Base-by-base conservation (phyloP, 1,140 invertebrate species). In the Orius laevigatus region DNA sequence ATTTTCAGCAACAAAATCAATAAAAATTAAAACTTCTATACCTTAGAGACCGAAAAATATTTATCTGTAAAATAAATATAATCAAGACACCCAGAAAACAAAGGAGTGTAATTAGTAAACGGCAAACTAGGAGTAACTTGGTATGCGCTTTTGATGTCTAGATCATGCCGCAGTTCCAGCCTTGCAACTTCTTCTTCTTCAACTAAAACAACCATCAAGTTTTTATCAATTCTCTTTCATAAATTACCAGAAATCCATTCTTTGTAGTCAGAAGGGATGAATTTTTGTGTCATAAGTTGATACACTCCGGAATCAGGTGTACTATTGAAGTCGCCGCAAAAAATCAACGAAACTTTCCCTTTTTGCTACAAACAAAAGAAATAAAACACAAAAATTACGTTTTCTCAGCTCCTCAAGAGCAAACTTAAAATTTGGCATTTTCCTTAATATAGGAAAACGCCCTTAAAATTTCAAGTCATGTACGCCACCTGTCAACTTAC, bases 291-390 rank as follows among this genome's bases (percentile, higher is more conserved):
- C 59, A 81, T 76, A 36, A 89, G 64, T 58, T 79, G 67, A 65
- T 79, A 86, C 52, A 88, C 74, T 1, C 78, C 81, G 63, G 74
- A 82, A 46, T 79, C 75, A n/a, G 86, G 85, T 10, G 72, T 72
- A 63, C 82, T 88, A 57, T 92, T 92, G 53, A 90, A 88, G 62
- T 92, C 87, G 1, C 87, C 87, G 65, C 81, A 83, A 36, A 88
- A 70, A 47, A 90, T 20, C n/a, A 53, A 10, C 14, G 32, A 49
- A 15, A 47, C 15, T 4, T 25, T 25, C 8, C 25, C 25, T 8
- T 25, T 25, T 4, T 25, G 3, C 25, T 25, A 8, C n/a, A 38
- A 38, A 38, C 10, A 14, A 38, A 14, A 38, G 10, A 4, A 38
- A 38, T 14, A 38, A 38, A 38, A 16, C 10, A 38, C 39, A n/a